Evolutionary conservation across 2,797 vertebrate genomes (phyloP).

Genomic region (Champsocephalus esox): DNA sequence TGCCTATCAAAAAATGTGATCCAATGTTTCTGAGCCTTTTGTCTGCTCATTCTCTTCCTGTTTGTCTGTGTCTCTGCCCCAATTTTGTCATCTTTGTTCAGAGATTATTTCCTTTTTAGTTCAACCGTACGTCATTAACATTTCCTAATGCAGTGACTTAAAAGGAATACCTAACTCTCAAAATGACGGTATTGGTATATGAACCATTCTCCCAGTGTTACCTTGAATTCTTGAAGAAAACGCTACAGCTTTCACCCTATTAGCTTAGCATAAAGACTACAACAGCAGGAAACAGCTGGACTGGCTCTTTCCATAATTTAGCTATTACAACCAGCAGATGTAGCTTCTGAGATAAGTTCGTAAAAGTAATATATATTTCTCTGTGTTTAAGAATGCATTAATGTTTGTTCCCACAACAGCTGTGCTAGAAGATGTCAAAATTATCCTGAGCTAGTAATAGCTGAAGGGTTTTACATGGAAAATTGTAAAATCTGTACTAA

Average conservation of each 20-base stretch:
- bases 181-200: too few relatives aligned
- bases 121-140: background rate
- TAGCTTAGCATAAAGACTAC: background rate
- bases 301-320: background rate
- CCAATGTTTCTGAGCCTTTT: constrained; percentile 54
- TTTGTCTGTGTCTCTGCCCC: constrained; percentile 24
- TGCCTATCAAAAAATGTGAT: constrained; percentile 52
- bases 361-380: background rate
- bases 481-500: constrained; percentile 2
- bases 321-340: background rate
- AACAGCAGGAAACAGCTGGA: background rate
- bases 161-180: background rate
- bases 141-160: background rate
- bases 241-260: background rate
- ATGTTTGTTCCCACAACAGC: constrained; percentile 9
- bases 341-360: background rate
- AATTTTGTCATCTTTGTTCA: background rate
- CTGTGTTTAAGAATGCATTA: constrained; percentile 4
- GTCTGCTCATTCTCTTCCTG: constrained; percentile 32
- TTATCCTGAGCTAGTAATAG: constrained; percentile 4
- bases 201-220: too few relatives aligned
- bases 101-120: background rate
- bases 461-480: constrained; percentile 23
- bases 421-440: background rate
- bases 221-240: too few relatives aligned